A percentile compares a stretch with the other conserved stretches of the same genome.
These are phyloP conservation scores for Taenioides sp. DNA, from an alignment of 2,797 vertebrate genomes.

Conservation along the genomic window DNA sequence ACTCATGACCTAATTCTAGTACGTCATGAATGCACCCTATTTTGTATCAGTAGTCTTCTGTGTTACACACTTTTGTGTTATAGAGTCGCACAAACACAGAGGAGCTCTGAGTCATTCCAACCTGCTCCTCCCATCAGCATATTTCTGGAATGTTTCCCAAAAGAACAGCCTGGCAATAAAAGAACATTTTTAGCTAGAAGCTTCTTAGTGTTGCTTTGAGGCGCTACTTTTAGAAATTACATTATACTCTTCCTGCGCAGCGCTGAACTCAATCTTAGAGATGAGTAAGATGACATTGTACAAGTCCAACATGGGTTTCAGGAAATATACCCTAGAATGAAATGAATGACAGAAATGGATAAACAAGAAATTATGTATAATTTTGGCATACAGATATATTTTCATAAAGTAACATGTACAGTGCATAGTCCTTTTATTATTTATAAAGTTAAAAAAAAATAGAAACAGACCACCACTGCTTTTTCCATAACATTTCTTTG, in stretches of 20 bases:
- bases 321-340: not conserved
- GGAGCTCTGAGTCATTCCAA: constrained; percentile 42
- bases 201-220: constrained; percentile 36
- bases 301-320: not conserved
- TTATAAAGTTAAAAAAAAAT: not conserved
- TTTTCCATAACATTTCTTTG: not conserved
- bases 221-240: constrained; percentile 51
- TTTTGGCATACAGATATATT: not conserved
- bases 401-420: not conserved
- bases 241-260: constrained; percentile 47
- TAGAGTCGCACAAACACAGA: constrained; percentile 24
- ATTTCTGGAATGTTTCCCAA: constrained; percentile 38
- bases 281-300: constrained; percentile 47
- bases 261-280: constrained; percentile 55
- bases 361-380: not conserved
- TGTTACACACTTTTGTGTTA: not conserved
- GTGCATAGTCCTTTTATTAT: not conserved
- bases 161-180: constrained; percentile 43
- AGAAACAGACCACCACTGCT: not conserved
- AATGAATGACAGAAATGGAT: not conserved
- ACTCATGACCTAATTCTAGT: not conserved
- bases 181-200: constrained; percentile 40
- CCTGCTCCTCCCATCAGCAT: constrained; percentile 32
- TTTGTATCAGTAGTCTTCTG: constrained; percentile 16
- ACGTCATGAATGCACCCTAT: not conserved